Percentiles rank a stretch among this genome's conserved stretches.
These are phyloP conservation scores for Dufourea novaeangliae DNA, from an alignment of 1,140 invertebrate genomes.

Conservation along the genomic window DNA sequence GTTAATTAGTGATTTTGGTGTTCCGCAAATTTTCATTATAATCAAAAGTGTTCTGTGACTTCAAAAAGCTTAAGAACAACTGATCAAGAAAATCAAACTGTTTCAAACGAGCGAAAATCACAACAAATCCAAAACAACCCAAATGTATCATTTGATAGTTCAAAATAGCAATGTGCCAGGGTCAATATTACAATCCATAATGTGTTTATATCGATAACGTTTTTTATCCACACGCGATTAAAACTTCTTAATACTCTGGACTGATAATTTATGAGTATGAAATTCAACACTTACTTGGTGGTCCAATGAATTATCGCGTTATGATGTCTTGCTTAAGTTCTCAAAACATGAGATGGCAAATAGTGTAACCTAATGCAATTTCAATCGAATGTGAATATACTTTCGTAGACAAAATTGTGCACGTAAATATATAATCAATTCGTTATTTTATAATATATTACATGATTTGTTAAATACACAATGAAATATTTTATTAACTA, in stretches of 20 bases:
- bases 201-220: background rate
- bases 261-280: background rate
- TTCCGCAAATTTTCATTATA: too few species aligned
- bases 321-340: background rate
- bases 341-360: background rate
- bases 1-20: too few species aligned
- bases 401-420: background rate
- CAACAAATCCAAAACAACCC: too few species aligned
- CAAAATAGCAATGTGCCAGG: too few species aligned
- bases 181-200: background rate
- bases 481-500: too few species aligned
- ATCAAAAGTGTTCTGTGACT: too few species aligned
- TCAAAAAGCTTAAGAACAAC: too few species aligned
- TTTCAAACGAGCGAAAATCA: too few species aligned
- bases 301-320: background rate
- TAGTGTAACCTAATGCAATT: background rate
- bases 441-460: background rate
- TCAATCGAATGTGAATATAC: background rate
- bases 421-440: background rate
- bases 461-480: background rate
- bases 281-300: background rate
- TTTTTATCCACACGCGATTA: background rate
- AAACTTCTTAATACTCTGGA: background rate
- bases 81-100: too few species aligned
- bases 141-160: background rate